Base-by-base conservation (phyloP, 2,888 invertebrate genomes). In the Catocala fraxini region DNA sequence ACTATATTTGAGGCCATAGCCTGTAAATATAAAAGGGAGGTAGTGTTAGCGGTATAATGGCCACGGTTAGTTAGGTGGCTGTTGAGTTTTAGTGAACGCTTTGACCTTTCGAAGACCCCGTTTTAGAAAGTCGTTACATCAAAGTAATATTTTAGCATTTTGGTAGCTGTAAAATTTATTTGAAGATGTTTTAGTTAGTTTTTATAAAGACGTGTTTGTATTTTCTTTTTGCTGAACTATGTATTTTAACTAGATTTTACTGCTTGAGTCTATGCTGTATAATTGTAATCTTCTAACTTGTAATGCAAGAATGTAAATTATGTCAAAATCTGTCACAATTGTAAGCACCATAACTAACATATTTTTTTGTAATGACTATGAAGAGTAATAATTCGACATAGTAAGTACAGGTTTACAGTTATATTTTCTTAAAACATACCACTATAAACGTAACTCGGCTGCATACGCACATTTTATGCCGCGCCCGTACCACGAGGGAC, bases 71-170 rank as follows among this genome's bases (percentile, higher is more conserved):
- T 70, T 71, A 79, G 71, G 71, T 72, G 79, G 69, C 73, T 75
- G 70, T 83, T 79, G 64, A 78, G 76, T 81, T 84, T 82, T 74
- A 79, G 73, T 60, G 68, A 57, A 60, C 65, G 68, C 65, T 72
- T 65, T 71, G 76, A 76, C 81, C 82, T 80, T 75, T 77, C 69
- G 73, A 70, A 71, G 66, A 63, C 47, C 25, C 65, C 62, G 70
- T 71, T 79, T 77, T 68, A 64, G 62, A 80, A 76, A 74, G 71
- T 76, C 64, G 62, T 56, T 63, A 62, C 73, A 69, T 70, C 59
- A 70, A 73, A 77, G 69, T 63, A 69, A 65, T 73, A 63, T 70
- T 72, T 75, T 71, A 58, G 67, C 64, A 61, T 78, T 63, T 65
- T 59, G 64, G 54, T 59, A 55, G 56, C 56, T 46, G 56, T 61